A percentile compares a stretch with the other conserved stretches of the same genome.
phyloP scores from a whole-genome alignment of 2,797 vertebrate genomes.

The Steatocranus sp. region DNA sequence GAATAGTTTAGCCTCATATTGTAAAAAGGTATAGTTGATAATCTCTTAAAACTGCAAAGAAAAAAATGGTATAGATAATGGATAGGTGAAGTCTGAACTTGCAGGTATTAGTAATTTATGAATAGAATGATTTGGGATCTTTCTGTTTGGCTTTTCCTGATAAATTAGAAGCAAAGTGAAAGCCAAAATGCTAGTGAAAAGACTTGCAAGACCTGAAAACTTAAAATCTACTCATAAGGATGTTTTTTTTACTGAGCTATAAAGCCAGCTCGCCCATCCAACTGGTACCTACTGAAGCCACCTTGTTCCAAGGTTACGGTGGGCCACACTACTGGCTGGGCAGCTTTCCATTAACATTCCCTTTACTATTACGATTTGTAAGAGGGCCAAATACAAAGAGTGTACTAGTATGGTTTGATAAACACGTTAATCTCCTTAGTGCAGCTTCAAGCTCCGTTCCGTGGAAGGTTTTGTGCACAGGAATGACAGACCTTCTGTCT shows the following conservation, averaged over 20 bases:
- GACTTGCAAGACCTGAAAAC: background rate
- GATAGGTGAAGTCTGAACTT: background rate
- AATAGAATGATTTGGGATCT: background rate
- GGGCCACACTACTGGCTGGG: background rate
- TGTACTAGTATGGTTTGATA: slow-evolving; percentile 22
- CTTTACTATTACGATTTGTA: background rate
- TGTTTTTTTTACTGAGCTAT: background rate
- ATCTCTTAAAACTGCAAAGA: background rate
- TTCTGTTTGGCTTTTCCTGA: background rate
- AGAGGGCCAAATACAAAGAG: slow-evolving; percentile 7
- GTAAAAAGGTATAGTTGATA: background rate
- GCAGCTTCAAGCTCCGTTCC: slow-evolving; percentile 25
- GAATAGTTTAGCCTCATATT: background rate
- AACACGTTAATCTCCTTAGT: slow-evolving; percentile 42
- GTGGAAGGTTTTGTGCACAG: slow-evolving; percentile 35
- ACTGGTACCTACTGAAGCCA: background rate
- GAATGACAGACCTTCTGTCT: slow-evolving; percentile 17
- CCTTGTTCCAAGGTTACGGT: background rate
- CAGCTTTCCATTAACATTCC: background rate
- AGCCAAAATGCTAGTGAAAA: background rate
- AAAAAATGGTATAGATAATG: background rate
- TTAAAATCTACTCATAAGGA: background rate
- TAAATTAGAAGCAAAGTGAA: background rate
- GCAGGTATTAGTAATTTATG: background rate
- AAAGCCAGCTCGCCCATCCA: background rate